Base-by-base conservation (phyloP, 2,797 vertebrate genomes). In the Pangasius larnaudii region DNA sequence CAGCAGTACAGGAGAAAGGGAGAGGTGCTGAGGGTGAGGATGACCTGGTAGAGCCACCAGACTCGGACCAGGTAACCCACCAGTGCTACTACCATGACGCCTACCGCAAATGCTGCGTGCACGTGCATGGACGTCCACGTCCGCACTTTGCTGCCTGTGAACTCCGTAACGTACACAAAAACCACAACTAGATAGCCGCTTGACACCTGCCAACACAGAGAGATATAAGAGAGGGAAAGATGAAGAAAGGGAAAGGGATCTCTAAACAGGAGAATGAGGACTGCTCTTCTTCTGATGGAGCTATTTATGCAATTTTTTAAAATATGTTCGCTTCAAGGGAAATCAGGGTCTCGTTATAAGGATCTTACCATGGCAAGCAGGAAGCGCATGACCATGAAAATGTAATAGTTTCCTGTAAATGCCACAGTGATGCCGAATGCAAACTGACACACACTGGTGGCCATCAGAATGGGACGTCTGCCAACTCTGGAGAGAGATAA, bases 151-250 rank as follows among this genome's bases (percentile, higher is more conserved):
- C 91, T 97, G 92, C 98, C 98, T 0, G 97, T 96, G 93, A 97
- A 98, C 94, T 99, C 98, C 16, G 97, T 99, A 90, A 99, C 97
- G 2, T 98, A 99, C 89, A 99, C 97, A 93, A 99, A 98, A 87
- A 96, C 97, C 92, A 98, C 98, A 91, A 98, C 97, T 56, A 98
- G 96, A 92, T 98, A 99, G 85, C 98, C 98, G 84, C 98, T 98
- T 85, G 96, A 96, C 84, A 96, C 96, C 98, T 99, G 93, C 16
- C 16, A 24, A 53, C 63, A 84, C 2, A 51, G 49, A 14, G 14
- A 80, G 30, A 58, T 80, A 58, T 36, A 58, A 79, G 19, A 80
- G 49, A 5, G 33, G 30, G n/a, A 13, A 80, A 78, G 13, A 63
- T 30, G 22, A 9, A 74, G 22, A 86, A 33, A 22, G 18, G 33